These are phyloP conservation scores for Amblyteles armatorius DNA, from an alignment of 2,888 invertebrate species.

Conservation along the genomic window DNA sequence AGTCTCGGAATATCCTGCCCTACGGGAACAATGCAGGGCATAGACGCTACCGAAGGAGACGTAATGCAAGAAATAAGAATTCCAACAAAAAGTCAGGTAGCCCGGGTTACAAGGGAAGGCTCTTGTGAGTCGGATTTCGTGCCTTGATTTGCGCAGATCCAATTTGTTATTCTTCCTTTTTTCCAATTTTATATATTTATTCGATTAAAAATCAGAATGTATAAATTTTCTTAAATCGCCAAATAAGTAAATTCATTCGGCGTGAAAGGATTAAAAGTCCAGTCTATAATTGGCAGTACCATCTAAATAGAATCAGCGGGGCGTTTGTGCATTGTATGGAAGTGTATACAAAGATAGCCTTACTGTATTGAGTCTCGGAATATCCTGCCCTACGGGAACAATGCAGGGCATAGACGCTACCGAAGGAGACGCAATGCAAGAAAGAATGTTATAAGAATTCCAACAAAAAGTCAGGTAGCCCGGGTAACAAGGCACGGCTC, in stretches of 20 bases:
- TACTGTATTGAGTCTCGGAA: neutral
- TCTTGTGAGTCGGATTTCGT: slow-evolving; percentile 10
- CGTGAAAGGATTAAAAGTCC: neutral
- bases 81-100: slow-evolving; percentile 49
- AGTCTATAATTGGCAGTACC: neutral
- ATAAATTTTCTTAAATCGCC: no score
- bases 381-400: neutral
- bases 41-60: neutral
- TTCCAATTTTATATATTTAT: no score
- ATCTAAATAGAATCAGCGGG: neutral
- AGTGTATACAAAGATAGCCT: neutral
- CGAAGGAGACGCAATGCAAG: neutral
- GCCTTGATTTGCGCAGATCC: neutral
- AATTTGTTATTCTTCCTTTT: no score
- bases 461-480: slow-evolving; percentile 51
- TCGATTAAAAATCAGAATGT: no score
- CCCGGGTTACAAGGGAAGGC: slow-evolving; percentile 42
- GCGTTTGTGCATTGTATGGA: neutral
- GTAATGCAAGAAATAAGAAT: slow-evolving; percentile 13
- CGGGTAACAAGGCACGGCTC: slow-evolving; percentile 43
- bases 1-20: neutral
- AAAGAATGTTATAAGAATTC: neutral
- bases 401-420: neutral
- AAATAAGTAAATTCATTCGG: no score
- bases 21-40: neutral